Conservation (phyloP, 2,888 invertebrate genomes). For the Sminthurides aquaticus region DNA sequence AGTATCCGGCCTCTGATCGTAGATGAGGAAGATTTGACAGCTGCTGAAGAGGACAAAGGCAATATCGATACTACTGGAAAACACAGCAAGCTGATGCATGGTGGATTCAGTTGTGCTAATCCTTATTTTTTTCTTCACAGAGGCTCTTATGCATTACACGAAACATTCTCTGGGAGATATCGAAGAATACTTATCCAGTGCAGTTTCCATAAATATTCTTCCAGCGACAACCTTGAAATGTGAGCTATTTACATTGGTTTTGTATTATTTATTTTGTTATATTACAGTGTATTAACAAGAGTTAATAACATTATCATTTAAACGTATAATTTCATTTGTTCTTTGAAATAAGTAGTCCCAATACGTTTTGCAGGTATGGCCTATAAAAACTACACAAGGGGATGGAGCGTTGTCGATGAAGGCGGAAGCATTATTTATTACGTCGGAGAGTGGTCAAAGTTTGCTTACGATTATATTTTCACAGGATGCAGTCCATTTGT, state of each 20-base stretch:
- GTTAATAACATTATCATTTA: too few relatives aligned
- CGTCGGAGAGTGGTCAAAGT: background rate
- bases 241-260: too few relatives aligned
- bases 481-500: background rate
- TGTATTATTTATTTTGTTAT: too few relatives aligned
- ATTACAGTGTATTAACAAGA: too few relatives aligned
- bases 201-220: background rate
- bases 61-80: too few relatives aligned
- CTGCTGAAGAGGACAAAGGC: background rate
- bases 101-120: background rate
- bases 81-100: too few relatives aligned
- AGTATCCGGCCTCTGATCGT: background rate
- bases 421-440: background rate
- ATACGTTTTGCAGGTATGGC: background rate
- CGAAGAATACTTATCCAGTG: background rate
- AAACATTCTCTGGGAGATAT: background rate
- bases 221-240: too few relatives aligned
- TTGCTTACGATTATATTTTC: background rate
- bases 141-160: background rate
- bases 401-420: background rate
- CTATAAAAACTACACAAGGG: background rate
- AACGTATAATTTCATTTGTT: too few relatives aligned
- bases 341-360: background rate
- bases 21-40: background rate
- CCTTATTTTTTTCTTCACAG: background rate